These are phyloP conservation scores for Lathamus discolor DNA, from an alignment of 2,113 vertebrate genomes.

Conservation along the genomic window DNA sequence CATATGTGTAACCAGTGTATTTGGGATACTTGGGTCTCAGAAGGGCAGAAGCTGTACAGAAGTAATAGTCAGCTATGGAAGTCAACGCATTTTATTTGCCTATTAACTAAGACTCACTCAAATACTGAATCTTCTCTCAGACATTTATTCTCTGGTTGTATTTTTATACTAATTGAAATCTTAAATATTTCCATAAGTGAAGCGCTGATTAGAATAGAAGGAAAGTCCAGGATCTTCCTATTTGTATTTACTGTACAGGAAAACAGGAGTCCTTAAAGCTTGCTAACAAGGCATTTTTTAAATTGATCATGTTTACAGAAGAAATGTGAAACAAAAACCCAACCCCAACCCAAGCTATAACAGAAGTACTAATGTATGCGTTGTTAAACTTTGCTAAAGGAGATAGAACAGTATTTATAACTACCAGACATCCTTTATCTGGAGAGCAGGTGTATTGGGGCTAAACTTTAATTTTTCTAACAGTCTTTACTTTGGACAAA, in stretches of 20 bases:
- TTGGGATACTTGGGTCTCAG: background rate
- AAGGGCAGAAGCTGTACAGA: background rate
- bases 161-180: slow-evolving; percentile 53
- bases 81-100: background rate
- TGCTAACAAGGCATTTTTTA: slow-evolving; percentile 5
- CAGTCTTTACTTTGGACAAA: slow-evolving; percentile 59
- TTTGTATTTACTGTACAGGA: slow-evolving; percentile 67
- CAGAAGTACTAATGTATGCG: slow-evolving; percentile 46
- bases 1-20: background rate
- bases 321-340: slow-evolving; percentile 28
- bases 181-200: slow-evolving; percentile 10
- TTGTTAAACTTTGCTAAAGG: slow-evolving; percentile 21
- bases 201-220: background rate
- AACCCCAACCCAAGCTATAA: background rate
- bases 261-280: background rate
- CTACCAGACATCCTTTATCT: background rate
- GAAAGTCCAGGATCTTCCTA: slow-evolving; percentile 2
- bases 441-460: slow-evolving; percentile 5
- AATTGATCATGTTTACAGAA: slow-evolving; percentile 45
- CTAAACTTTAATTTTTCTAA: slow-evolving; percentile 71
- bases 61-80: background rate
- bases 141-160: background rate
- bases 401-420: slow-evolving; percentile 58
- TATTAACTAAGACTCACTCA: slow-evolving; percentile 28
- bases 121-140: background rate